A percentile compares a stretch with the other conserved stretches of the same genome.
phyloP scores from a whole-genome alignment of 2,113 vertebrate genomes.

The Balaeniceps rex region DNA sequence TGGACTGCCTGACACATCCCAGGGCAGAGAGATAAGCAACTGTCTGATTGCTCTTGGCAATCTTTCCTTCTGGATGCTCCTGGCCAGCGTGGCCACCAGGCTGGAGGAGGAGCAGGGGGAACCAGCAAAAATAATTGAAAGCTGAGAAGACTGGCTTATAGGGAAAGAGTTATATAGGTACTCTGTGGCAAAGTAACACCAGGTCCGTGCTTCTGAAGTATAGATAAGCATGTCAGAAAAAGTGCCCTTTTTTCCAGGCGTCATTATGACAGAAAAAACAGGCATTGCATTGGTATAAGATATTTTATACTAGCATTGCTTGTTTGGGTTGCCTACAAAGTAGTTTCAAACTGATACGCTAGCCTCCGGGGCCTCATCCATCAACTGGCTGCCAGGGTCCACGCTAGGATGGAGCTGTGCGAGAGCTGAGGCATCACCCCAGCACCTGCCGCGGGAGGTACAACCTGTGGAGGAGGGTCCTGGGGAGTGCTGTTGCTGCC shows the following conservation, averaged over 20 bases:
- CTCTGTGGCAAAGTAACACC: not conserved
- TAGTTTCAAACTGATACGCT: not conserved
- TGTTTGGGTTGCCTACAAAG: not conserved
- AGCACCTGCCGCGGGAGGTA: not conserved
- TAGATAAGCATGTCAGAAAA: not conserved
- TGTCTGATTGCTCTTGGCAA: not conserved
- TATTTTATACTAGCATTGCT: not conserved
- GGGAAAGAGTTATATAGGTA: not conserved
- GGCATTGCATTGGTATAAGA: not conserved
- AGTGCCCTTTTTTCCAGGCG: not conserved
- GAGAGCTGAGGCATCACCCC: not conserved
- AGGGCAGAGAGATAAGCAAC: conserved; percentile 6
- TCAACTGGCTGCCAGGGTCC: accelerated
- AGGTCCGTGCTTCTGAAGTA: accelerated
- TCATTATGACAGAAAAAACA: not conserved
- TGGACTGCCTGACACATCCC: not conserved
- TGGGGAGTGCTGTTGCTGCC: not conserved
- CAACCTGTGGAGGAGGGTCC: not conserved
- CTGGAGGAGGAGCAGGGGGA: not conserved
- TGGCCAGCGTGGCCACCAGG: accelerated
- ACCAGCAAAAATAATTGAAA: not conserved
- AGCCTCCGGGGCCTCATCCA: not conserved
- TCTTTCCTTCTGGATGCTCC: not conserved
- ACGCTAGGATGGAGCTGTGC: accelerated
- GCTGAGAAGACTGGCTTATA: not conserved